A percentile compares a stretch with the other conserved stretches of the same genome.
Conservation (phyloP, 2,113 vertebrate species). For the Pica pica region DNA sequence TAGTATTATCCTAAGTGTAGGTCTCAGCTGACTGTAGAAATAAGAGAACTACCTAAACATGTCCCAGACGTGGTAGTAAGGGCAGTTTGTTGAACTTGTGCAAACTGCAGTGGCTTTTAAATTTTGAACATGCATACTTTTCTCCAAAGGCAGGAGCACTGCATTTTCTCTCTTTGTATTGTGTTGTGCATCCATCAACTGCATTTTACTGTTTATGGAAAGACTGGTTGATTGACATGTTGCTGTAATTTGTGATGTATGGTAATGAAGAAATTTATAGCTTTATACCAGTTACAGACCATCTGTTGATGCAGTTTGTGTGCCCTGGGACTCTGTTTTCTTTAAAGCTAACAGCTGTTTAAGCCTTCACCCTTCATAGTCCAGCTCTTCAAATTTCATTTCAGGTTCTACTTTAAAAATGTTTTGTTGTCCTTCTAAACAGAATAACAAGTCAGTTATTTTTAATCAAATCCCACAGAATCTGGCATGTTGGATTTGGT, state of each 20-base stretch:
- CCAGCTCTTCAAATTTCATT: conserved; percentile 21
- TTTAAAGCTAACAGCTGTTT: conserved; percentile 17
- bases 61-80: background rate
- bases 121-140: background rate
- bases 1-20: background rate
- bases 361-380: conserved; percentile 17
- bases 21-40: background rate
- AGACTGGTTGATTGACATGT: conserved; percentile 3
- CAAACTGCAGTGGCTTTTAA: background rate
- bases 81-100: background rate
- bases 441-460: conserved; percentile 4
- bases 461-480: background rate
- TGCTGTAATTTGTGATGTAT: conserved; percentile 44
- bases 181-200: background rate
- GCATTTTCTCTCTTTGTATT: background rate
- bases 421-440: background rate
- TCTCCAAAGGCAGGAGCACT: background rate
- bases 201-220: background rate
- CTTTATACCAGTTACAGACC: conserved; percentile 23
- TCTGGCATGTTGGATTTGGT: background rate
- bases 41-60: background rate
- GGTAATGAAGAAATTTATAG: conserved; percentile 48
- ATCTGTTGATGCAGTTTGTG: conserved; percentile 34
- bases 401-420: background rate
- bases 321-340: conserved; percentile 35